phyloP scores from a whole-genome alignment of 2,113 vertebrate species.

The Rhodinocichla rosea region DNA sequence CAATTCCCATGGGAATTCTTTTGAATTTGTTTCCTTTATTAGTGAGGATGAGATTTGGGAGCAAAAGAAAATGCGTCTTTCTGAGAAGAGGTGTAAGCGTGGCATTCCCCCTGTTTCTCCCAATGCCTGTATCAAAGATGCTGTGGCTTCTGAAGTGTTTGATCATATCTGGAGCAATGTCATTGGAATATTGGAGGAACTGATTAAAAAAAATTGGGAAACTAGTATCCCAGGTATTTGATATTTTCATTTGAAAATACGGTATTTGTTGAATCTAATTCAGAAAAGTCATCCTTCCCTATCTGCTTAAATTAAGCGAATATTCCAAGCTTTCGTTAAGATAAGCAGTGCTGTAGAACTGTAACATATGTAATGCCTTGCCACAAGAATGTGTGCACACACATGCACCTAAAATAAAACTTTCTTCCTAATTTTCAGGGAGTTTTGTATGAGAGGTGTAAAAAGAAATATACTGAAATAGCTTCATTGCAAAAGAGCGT shows the following conservation, averaged over 20 bases:
- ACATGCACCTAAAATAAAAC: background rate
- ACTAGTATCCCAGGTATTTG: constrained; percentile 65
- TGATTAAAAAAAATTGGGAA: constrained; percentile 78
- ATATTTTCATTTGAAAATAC: background rate
- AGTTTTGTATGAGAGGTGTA: background rate
- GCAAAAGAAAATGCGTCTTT: constrained; percentile 31
- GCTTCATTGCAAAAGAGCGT: background rate
- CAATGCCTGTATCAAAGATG: constrained; percentile 76
- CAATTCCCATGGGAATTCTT: background rate
- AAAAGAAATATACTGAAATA: background rate
- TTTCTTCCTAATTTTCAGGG: background rate
- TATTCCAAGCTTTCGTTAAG: background rate
- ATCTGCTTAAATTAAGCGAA: background rate
- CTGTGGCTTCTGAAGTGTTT: constrained; percentile 79
- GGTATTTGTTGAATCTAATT: background rate
- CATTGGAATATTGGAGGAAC: constrained; percentile 68
- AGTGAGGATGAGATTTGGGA: constrained; percentile 74
- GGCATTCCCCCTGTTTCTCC: constrained; percentile 83
- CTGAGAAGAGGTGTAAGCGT: constrained; percentile 42
- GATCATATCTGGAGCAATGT: constrained; percentile 76
- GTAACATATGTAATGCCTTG: background rate
- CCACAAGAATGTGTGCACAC: accelerated
- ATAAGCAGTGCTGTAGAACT: background rate
- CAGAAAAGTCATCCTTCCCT: background rate
- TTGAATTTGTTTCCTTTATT: constrained; percentile 52